phyloP scores from a whole-genome alignment of 2,888 invertebrate genomes.

The Lathronympha strigana region DNA sequence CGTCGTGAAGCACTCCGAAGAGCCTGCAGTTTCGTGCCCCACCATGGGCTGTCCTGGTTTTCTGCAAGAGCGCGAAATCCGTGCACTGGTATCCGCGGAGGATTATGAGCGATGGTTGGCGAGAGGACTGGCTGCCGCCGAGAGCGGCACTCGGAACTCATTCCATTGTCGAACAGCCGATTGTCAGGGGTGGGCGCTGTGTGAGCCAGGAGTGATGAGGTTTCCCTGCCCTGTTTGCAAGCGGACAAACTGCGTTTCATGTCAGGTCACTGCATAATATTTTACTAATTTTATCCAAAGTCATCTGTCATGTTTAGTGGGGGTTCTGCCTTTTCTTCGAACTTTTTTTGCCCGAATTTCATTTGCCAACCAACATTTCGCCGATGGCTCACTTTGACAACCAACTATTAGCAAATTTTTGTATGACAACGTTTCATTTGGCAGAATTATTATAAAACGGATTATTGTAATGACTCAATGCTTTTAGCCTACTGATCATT shows the following conservation, averaged over 20 bases:
- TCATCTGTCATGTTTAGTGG: no score
- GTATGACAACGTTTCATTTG: no score
- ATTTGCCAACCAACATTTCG: no score
- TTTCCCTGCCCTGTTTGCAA: conserved; percentile 94
- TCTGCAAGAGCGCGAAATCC: conserved; percentile 92
- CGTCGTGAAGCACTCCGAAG: conserved; percentile 90
- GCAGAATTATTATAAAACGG: no score
- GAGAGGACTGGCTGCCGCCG: conserved; percentile 91
- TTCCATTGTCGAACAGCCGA: conserved; percentile 96
- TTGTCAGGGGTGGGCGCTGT: conserved; percentile 95
- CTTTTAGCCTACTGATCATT: no score
- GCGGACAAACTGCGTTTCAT: conserved; percentile 92
- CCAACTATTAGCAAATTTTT: no score
- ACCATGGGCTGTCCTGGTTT: conserved; percentile 89
- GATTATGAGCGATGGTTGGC: conserved; percentile 93
- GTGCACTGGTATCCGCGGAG: conserved; percentile 86
- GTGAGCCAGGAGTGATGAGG: conserved; percentile 92
- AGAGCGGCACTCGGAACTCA: conserved; percentile 90
- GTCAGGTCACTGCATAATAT: conserved; percentile 86
- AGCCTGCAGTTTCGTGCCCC: conserved; percentile 92
- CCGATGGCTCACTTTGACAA: no score
- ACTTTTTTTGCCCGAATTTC: no score
- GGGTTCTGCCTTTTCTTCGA: no score
- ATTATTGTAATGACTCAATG: no score
- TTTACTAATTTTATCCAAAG: no score